Evolutionary conservation across 2,113 vertebrate genomes (phyloP).

Genomic region (Hemicordylus capensis): DNA sequence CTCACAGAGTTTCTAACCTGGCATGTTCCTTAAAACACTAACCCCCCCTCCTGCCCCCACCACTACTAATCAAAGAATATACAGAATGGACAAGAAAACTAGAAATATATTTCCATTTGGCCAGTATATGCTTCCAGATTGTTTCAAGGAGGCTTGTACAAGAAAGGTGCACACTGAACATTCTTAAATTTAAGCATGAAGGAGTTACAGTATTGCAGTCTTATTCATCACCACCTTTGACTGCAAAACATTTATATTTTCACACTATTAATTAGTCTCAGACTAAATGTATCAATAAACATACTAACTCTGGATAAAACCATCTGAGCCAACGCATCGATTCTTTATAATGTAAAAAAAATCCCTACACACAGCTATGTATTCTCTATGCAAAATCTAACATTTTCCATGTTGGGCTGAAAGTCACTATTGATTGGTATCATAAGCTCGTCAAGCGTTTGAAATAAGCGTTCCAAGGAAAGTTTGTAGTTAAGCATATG

Average conservation of each 20-base stretch:
- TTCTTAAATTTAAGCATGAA: neutral
- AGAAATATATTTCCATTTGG: neutral
- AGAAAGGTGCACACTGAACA: neutral
- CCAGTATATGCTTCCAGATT: neutral
- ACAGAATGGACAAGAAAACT: neutral
- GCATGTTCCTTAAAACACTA: conserved; percentile 22
- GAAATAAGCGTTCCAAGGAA: conserved; percentile 81
- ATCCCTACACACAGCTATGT: conserved; percentile 31
- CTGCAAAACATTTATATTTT: conserved; percentile 43
- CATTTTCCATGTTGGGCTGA: conserved; percentile 62
- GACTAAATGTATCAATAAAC: conserved; percentile 10
- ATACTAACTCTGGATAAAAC: conserved; percentile 18
- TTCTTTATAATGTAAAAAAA: conserved; percentile 44
- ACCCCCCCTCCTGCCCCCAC: neutral
- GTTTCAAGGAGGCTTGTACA: neutral
- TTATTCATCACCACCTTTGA: conserved; percentile 7
- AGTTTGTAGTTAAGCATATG: conserved; percentile 83
- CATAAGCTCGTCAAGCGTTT: conserved; percentile 81
- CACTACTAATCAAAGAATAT: neutral
- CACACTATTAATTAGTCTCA: conserved; percentile 47
- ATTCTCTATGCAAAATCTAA: conserved; percentile 48
- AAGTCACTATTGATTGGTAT: conserved; percentile 77
- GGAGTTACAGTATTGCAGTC: neutral
- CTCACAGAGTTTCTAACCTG: conserved; percentile 60
- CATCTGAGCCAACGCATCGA: conserved; percentile 29